Evolutionary conservation across 2,888 invertebrate genomes (phyloP).

Genomic region (Tuberolachnus salignus): DNA sequence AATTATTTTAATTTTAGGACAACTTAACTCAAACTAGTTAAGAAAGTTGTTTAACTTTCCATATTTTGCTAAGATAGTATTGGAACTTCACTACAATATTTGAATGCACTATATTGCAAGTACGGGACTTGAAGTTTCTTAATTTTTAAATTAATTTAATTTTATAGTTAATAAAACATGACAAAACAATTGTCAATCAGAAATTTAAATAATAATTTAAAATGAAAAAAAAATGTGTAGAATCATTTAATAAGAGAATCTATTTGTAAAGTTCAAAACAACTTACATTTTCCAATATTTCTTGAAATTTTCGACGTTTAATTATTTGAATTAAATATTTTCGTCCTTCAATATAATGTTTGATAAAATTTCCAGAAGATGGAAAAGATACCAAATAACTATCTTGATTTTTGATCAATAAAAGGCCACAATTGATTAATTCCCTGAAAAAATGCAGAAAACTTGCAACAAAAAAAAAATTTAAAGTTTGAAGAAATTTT

Average conservation of each 20-base stretch:
- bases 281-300: slow-evolving; percentile 57
- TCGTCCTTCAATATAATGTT: slow-evolving; percentile 47
- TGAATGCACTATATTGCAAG: too few relatives aligned
- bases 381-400: slow-evolving; percentile 58
- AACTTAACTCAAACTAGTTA: too few relatives aligned
- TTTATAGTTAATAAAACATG: too few relatives aligned
- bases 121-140: too few relatives aligned
- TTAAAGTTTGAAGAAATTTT: not conserved
- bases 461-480: not conserved
- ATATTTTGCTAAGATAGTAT: too few relatives aligned
- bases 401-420: slow-evolving; percentile 55
- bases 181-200: too few relatives aligned
- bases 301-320: slow-evolving; percentile 54
- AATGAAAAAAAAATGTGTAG: too few relatives aligned
- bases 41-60: too few relatives aligned
- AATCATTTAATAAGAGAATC: not conserved
- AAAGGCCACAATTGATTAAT: slow-evolving; percentile 56
- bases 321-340: slow-evolving; percentile 52
- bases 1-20: too few relatives aligned
- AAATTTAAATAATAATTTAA: too few relatives aligned
- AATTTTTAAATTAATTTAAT: too few relatives aligned
- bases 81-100: too few relatives aligned
- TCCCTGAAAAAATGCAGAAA: slow-evolving; percentile 54
- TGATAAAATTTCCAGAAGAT: slow-evolving; percentile 57
- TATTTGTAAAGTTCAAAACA: not conserved